Evolutionary conservation across 37 sponge, comb jelly and placozoan species (phyloP).

Genomic region (Diacarnus erythraeanus): DNA sequence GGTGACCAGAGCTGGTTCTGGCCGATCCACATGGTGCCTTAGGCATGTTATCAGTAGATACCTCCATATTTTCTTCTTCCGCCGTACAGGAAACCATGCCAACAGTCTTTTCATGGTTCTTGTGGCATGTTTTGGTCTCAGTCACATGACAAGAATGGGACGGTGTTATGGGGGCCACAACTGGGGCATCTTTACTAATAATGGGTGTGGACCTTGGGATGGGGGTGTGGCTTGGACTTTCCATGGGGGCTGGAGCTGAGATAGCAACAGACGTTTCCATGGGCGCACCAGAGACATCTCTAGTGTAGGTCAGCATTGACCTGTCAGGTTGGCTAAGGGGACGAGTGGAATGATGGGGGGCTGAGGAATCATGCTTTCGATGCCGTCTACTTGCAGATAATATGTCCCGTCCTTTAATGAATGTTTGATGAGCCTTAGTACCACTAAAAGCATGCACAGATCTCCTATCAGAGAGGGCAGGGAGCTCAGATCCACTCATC

Average conservation of each 20-base stretch:
- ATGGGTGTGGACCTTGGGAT: not conserved
- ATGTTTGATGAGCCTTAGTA: not conserved
- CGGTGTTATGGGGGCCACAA: not conserved
- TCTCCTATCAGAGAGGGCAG: not conserved
- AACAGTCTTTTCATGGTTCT: not conserved
- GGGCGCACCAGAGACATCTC: not conserved
- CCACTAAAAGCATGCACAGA: not conserved
- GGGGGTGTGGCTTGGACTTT: not conserved
- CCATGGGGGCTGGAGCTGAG: not conserved
- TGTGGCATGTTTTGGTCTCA: not conserved
- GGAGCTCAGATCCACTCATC: not conserved
- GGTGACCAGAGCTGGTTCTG: not conserved
- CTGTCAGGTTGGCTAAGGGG: slow-evolving; percentile 4
- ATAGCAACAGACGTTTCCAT: slow-evolving; percentile 16
- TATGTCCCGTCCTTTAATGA: not conserved
- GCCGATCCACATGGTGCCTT: not conserved
- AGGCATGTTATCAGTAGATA: not conserved
- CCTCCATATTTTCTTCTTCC: not conserved
- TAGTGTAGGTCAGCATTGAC: not conserved
- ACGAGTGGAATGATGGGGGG: not conserved
- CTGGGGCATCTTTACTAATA: not conserved
- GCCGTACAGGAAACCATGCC: not conserved
- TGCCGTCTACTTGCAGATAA: not conserved
- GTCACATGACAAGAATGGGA: not conserved
- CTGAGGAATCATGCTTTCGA: not conserved